Evolutionary conservation across 1,140 invertebrate species (phyloP), one percentile per base, ranked within the genome.

Genomic region (Mizuhopecten yessoensis): DNA sequence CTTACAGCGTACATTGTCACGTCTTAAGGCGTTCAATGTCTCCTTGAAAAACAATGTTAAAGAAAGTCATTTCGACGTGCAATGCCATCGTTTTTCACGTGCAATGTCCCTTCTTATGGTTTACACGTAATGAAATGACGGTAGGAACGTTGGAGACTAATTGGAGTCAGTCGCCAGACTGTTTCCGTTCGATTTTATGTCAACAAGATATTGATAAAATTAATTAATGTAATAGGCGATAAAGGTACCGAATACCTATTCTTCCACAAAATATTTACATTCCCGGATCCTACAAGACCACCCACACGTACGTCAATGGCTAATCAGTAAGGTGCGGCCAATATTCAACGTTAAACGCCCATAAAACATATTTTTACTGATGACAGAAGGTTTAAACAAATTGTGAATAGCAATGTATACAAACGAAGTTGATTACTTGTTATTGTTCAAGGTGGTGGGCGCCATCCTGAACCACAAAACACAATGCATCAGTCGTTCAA

Each of bases 371-470:
- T 75, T 75, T n/a, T 75, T 75, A 45, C 57, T 75, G n/a, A 75
- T 5, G n/a, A 75, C n/a, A 75, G 57, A 75, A n/a, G 57, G n/a
- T n/a, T 75, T 75, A 29, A 75, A 75, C 57, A 75, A 75, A 75
- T 75, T n/a, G 23, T n/a, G 23, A 75, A 75, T 29, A 75, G 57
- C 0, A 29, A 29, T 5, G 0, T 29, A 75, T 75, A 75, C 57
- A 75, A 29, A 75, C 9, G 42, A 45, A 13, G 29, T 75, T 75
- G 57, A 75, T 29, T 75, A 11, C 5, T 75, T n/a, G n/a, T 75
- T 17, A 75, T 75, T 17, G 57, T 75, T 75, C n/a, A n/a, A 3
- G 57, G n/a, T 1, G 57, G 23, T 75, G 57, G 57, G 57, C n/a
- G 57, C 57, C 57, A 75, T 75, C 7, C 57, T 11, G 57, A 29